Percentiles rank a stretch among this genome's conserved stretches.
These are phyloP conservation scores for Austrofundulus limnaeus DNA, from an alignment of 2,113 vertebrate genomes.

Conservation along the genomic window DNA sequence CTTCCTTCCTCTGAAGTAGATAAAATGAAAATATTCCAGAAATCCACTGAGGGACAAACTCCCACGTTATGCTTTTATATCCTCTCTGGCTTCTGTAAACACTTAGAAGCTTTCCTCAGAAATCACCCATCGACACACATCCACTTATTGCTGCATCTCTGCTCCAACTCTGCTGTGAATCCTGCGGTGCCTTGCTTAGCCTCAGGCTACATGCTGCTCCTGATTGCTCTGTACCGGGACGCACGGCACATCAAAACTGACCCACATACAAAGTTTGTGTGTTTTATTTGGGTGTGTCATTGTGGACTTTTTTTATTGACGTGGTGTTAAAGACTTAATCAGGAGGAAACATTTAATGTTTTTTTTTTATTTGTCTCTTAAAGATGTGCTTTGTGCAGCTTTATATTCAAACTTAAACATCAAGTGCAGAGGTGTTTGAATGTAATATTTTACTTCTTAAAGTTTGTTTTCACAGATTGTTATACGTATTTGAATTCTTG, in stretches of 20 bases:
- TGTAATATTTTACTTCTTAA: slow-evolving; percentile 1
- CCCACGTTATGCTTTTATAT: slow-evolving; percentile 63
- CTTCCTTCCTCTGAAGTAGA: slow-evolving; percentile 55
- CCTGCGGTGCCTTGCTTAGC: slow-evolving; percentile 47
- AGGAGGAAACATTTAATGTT: no score
- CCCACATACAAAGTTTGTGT: slow-evolving; percentile 30
- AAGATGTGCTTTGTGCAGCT: no score
- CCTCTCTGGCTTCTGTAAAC: slow-evolving; percentile 60
- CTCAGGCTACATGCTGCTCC: slow-evolving; percentile 55
- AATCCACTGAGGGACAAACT: slow-evolving; percentile 62
- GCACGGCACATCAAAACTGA: slow-evolving; percentile 56
- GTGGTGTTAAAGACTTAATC: no score
- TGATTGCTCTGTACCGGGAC: slow-evolving; percentile 52
- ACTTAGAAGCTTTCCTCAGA: slow-evolving; percentile 59
- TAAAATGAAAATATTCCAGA: slow-evolving; percentile 59
- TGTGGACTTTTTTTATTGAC: slow-evolving; percentile 3
- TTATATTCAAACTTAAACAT: slow-evolving; percentile 13
- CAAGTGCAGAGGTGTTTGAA: slow-evolving; percentile 15
- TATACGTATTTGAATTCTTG: slow-evolving; percentile 10
- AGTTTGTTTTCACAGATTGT: slow-evolving; percentile 3
- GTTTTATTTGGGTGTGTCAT: slow-evolving; percentile 38
- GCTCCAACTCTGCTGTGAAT: slow-evolving; percentile 22
- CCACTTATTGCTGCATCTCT: slow-evolving; percentile 22
- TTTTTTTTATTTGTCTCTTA: no score
- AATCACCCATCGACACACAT: slow-evolving; percentile 56